A percentile compares a stretch with the other conserved stretches of the same genome.
Evolutionary conservation across 2,797 vertebrate species (phyloP).

Genomic region (Pangasius sanitwongsei): DNA sequence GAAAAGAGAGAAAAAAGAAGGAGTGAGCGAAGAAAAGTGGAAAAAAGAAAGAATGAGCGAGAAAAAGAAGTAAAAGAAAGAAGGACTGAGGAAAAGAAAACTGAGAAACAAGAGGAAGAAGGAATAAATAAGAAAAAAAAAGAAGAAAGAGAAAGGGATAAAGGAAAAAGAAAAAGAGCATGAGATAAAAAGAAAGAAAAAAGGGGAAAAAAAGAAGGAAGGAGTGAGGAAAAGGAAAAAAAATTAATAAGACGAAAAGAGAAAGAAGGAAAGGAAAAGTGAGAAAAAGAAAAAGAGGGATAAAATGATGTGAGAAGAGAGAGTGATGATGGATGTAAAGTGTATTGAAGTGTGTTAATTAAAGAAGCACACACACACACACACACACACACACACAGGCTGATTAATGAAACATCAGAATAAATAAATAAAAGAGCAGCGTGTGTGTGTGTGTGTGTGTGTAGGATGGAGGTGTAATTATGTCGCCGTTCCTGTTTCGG

Average conservation of each 20-base stretch:
- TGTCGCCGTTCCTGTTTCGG: constrained; percentile 75
- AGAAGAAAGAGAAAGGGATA: no score
- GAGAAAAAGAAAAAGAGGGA: not conserved
- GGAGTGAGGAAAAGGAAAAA: not conserved
- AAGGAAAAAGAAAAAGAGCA: no score
- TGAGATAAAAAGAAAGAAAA: constrained; percentile 57
- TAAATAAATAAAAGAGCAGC: not conserved
- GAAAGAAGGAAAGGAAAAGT: not conserved
- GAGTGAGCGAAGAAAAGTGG: not conserved
- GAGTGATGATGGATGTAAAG: constrained; percentile 14
- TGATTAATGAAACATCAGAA: constrained; percentile 32
- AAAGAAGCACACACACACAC: constrained; percentile 50
- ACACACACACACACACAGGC: constrained; percentile 23
- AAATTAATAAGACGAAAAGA: not conserved
- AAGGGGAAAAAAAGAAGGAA: constrained; percentile 53
- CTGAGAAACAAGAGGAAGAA: not conserved
- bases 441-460: constrained; percentile 1
- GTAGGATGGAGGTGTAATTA: constrained; percentile 65
- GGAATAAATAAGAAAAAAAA: not conserved
- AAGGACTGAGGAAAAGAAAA: not conserved
- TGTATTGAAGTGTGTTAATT: constrained; percentile 66
- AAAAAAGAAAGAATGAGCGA: not conserved
- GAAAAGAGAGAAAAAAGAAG: not conserved
- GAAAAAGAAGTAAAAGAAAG: not conserved
- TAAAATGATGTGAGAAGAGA: not conserved